phyloP scores from a whole-genome alignment of 2,113 vertebrate genomes.

The Mormyrus lacerda region DNA sequence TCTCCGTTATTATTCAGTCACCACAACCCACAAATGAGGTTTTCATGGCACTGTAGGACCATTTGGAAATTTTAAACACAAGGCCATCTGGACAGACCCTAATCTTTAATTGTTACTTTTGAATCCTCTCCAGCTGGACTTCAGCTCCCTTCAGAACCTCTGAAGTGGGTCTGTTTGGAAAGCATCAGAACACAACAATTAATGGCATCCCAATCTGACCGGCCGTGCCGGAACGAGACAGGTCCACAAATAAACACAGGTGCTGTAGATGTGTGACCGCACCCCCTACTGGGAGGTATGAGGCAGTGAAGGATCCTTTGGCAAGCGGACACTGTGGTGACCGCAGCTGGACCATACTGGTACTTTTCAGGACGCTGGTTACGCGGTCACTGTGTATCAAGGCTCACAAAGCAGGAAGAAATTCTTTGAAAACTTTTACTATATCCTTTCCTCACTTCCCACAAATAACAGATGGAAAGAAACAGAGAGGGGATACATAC shows the following conservation, averaged over 20 bases:
- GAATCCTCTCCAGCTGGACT: not conserved
- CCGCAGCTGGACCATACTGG: constrained; percentile 27
- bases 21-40: not conserved
- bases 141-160: not conserved
- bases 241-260: constrained; percentile 18
- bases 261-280: not conserved
- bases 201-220: not conserved
- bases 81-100: not conserved
- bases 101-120: not conserved
- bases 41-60: not conserved
- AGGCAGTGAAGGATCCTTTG: constrained; percentile 32
- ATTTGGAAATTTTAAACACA: constrained; percentile 3
- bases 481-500: constrained; percentile 30
- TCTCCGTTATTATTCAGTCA: not conserved
- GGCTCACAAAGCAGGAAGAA: constrained; percentile 34
- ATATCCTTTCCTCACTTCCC: constrained; percentile 28
- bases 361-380: constrained; percentile 31
- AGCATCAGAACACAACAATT: not conserved
- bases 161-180: constrained; percentile 1
- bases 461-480: constrained; percentile 49
- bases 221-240: not conserved
- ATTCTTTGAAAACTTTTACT: constrained; percentile 40
- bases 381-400: constrained; percentile 31
- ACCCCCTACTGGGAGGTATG: constrained; percentile 24
- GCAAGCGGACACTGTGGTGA: constrained; percentile 29